Conservation (phyloP, 2,888 invertebrate species). For the Catonia carolina region DNA sequence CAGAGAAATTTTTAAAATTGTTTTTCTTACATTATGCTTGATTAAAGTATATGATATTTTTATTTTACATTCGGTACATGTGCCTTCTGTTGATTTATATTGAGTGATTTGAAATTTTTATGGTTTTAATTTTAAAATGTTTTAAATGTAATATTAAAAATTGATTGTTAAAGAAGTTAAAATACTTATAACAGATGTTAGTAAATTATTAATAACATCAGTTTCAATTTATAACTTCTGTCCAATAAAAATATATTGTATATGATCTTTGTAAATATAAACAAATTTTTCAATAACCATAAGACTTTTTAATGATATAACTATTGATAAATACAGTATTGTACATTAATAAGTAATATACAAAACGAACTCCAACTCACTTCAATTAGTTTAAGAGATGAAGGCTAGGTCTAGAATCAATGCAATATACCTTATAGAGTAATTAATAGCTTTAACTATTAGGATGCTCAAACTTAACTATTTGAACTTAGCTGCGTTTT, state of each 20-base stretch:
- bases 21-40: no score
- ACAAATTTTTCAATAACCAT: not conserved
- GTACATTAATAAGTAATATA: constrained; percentile 22
- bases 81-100: no score
- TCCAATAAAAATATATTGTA: constrained; percentile 1
- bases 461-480: constrained; percentile 32
- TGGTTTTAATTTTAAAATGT: no score
- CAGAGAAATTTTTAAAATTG: no score
- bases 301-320: constrained; percentile 29
- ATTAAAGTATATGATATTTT: no score
- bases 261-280: constrained; percentile 13
- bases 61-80: no score
- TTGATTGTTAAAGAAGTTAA: no score
- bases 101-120: no score
- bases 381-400: constrained; percentile 29
- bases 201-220: no score
- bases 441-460: constrained; percentile 33
- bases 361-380: constrained; percentile 28
- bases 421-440: constrained; percentile 34
- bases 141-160: no score
- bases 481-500: constrained; percentile 25
- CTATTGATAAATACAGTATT: constrained; percentile 27
- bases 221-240: constrained; percentile 46
- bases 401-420: constrained; percentile 32
- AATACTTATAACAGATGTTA: no score